Evolutionary conservation across 2,113 vertebrate species (phyloP).

Genomic region (Pimephales promelas): DNA sequence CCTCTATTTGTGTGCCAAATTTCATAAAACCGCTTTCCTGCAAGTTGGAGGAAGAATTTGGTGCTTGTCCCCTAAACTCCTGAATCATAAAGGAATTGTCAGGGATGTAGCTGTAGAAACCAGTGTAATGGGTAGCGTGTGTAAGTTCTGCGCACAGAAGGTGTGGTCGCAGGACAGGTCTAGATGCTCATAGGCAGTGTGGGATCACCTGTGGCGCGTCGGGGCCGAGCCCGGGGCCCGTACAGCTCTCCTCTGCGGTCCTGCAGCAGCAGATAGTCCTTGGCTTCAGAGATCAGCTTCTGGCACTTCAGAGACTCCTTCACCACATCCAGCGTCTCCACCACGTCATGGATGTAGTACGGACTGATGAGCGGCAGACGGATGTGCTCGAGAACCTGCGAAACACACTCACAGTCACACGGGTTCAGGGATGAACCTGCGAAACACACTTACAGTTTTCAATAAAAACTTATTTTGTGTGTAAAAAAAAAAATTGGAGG

Average conservation of each 20-base stretch:
- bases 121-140: too few relatives aligned
- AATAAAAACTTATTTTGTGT: too few relatives aligned
- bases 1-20: too few relatives aligned
- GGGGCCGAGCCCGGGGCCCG: constrained; percentile 72
- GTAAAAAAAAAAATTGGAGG: too few relatives aligned
- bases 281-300: constrained; percentile 80
- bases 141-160: neutral
- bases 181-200: neutral
- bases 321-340: constrained; percentile 77
- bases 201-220: constrained; percentile 66
- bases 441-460: too few relatives aligned
- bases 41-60: too few relatives aligned
- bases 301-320: constrained; percentile 76
- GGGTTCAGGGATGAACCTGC: too few relatives aligned
- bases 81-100: too few relatives aligned
- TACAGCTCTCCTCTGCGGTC: constrained; percentile 80
- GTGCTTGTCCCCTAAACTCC: too few relatives aligned
- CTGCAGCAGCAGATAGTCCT: constrained; percentile 80
- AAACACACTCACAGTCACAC: too few relatives aligned
- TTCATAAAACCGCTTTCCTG: too few relatives aligned
- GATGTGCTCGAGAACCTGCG: constrained; percentile 78
- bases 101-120: too few relatives aligned
- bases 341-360: constrained; percentile 80
- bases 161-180: neutral
- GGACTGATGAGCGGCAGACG: constrained; percentile 79